Conservation (phyloP, 2,888 invertebrate genomes). For the Drosophila cognata region DNA sequence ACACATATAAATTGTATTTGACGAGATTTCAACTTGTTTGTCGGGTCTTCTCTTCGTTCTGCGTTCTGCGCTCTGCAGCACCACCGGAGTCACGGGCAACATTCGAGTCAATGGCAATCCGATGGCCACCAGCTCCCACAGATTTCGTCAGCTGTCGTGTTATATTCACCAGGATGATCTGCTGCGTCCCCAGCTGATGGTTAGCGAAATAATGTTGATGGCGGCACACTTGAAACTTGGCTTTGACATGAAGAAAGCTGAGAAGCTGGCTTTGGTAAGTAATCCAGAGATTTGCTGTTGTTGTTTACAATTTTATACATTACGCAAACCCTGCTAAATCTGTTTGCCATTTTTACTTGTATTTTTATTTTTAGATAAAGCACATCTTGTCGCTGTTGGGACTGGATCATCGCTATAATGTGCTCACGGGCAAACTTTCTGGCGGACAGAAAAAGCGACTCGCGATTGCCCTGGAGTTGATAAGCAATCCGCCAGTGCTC, state of each 20-base stretch:
- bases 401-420: conserved; percentile 89
- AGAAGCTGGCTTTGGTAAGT: conserved; percentile 89
- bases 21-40: conserved; percentile 33
- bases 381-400: conserved; percentile 91
- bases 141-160: conserved; percentile 90
- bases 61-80: conserved; percentile 84
- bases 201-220: conserved; percentile 92
- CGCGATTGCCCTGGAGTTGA: conserved; percentile 92
- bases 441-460: conserved; percentile 94
- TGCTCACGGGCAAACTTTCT: conserved; percentile 90
- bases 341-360: not conserved
- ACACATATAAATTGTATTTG: not conserved
- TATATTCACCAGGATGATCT: conserved; percentile 95
- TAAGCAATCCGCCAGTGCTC: conserved; percentile 94
- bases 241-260: conserved; percentile 88
- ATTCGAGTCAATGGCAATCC: conserved; percentile 90
- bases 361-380: conserved; percentile 87
- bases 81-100: conserved; percentile 90
- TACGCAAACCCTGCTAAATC: not conserved
- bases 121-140: conserved; percentile 87
- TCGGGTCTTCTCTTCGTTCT: conserved; percentile 20
- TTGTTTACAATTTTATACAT: conserved; percentile 25
- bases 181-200: conserved; percentile 90
- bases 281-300: not conserved
- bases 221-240: conserved; percentile 94